A percentile compares a stretch with the other conserved stretches of the same genome.
Conservation (phyloP, 2,113 vertebrate species). For the Mandrillus leucophaeus region DNA sequence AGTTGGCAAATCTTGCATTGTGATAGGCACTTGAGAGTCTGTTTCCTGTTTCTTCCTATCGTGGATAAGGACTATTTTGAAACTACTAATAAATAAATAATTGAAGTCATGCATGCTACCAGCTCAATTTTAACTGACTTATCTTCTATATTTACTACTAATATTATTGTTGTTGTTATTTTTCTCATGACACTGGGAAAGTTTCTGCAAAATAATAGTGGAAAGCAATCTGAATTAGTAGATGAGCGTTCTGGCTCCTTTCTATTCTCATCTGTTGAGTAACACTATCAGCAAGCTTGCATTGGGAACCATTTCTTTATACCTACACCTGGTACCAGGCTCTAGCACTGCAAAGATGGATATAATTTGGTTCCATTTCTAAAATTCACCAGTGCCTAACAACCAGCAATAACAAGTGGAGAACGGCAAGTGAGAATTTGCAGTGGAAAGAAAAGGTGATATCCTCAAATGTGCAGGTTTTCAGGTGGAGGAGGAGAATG, state of each 20-base stretch:
- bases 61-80: too few species aligned
- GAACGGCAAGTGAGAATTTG: not conserved
- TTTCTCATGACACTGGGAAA: not conserved
- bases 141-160: too few species aligned
- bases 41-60: too few species aligned
- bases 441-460: conserved; percentile 40
- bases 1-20: not conserved
- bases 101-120: too few species aligned
- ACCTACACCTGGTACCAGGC: not conserved
- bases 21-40: not conserved
- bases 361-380: not conserved
- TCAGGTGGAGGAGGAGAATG: not conserved
- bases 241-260: not conserved
- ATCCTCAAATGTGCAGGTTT: not conserved
- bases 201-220: not conserved
- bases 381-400: not conserved
- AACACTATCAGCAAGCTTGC: too few species aligned
- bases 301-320: not conserved
- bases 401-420: not conserved
- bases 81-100: too few species aligned
- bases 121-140: too few species aligned
- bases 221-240: not conserved
- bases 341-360: not conserved
- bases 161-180: not conserved
- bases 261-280: not conserved